phyloP scores from a whole-genome alignment of 1,140 invertebrate species.

The Aleiodes sp. region DNA sequence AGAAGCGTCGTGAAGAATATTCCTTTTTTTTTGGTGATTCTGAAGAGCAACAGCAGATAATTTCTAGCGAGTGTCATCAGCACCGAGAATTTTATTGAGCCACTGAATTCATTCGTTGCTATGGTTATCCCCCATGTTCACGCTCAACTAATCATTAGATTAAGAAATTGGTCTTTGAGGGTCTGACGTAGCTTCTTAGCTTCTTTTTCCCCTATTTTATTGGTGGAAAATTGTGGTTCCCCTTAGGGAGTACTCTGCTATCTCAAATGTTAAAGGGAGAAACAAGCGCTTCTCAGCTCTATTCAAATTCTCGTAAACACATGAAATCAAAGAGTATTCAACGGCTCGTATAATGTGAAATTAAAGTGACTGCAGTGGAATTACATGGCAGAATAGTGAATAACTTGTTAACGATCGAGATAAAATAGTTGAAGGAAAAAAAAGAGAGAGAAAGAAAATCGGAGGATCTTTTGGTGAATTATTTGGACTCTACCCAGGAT shows the following conservation, averaged over 20 bases:
- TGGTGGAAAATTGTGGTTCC: neutral
- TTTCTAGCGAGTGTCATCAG: neutral
- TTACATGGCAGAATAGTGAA: neutral
- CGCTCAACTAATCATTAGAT: conserved; percentile 33
- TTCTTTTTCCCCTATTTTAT: neutral
- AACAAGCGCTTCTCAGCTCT: neutral
- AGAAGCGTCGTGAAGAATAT: too few relatives aligned
- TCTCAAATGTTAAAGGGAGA: neutral
- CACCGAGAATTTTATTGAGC: neutral
- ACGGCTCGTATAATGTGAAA: conserved; percentile 4
- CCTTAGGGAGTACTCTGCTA: neutral
- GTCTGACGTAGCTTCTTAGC: neutral
- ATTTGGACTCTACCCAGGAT: neutral
- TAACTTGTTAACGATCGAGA: neutral
- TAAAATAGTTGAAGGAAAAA: too few relatives aligned
- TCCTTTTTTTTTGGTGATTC: neutral
- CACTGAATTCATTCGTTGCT: neutral
- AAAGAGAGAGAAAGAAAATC: too few relatives aligned
- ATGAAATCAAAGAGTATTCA: conserved; percentile 12
- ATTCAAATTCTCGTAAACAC: conserved; percentile 16
- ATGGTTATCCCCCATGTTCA: conserved; percentile 31
- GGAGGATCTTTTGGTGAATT: too few relatives aligned
- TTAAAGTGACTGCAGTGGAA: neutral
- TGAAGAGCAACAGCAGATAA: neutral
- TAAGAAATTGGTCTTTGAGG: conserved; percentile 3